A percentile compares a stretch with the other conserved stretches of the same genome.
Conservation (phyloP, 2,113 vertebrate species). For the Leucosticte australis region DNA sequence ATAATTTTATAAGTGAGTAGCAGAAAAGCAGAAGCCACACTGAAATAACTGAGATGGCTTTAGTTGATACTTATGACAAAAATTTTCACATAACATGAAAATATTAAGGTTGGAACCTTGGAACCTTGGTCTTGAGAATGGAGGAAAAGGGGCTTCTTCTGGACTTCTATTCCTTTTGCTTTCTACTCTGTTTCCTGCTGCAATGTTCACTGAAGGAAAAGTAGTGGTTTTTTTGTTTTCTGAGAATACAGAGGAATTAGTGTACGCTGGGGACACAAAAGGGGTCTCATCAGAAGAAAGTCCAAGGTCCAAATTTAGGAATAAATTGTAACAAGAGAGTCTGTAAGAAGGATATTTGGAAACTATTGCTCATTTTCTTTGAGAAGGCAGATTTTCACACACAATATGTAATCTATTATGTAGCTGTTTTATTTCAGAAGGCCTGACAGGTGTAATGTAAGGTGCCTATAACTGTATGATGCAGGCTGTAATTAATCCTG, state of each 20-base stretch:
- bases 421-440: background rate
- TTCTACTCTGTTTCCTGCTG: background rate
- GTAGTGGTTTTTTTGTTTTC: background rate
- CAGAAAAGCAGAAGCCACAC: background rate
- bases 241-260: background rate
- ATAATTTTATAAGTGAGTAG: background rate
- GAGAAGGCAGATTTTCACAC: background rate
- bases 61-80: background rate
- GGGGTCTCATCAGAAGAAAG: background rate
- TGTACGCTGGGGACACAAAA: background rate
- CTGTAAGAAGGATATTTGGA: background rate
- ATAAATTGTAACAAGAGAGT: background rate
- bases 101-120: background rate
- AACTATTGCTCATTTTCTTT: background rate
- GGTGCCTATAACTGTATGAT: background rate
- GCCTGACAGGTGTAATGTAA: background rate
- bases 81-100: background rate
- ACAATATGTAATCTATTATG: background rate
- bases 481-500: background rate
- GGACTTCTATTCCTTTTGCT: background rate
- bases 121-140: background rate
- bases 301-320: background rate
- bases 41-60: background rate
- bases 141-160: rapidly evolving
- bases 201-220: background rate